Evolutionary conservation across 2,797 vertebrate genomes (phyloP).

Genomic region (Sebastes hubbsi): DNA sequence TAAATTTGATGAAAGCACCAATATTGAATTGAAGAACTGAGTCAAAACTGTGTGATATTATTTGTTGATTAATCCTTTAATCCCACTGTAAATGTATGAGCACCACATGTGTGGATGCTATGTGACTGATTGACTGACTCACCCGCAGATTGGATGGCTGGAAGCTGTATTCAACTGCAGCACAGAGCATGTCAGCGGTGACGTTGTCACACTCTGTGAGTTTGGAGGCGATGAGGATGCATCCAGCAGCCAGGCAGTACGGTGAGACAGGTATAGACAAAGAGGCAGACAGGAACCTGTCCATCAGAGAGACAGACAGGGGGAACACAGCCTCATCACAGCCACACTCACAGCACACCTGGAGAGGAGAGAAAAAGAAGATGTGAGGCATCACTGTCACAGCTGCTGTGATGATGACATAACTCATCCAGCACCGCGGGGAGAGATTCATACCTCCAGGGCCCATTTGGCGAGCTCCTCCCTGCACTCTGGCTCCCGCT

Average conservation of each 20-base stretch:
- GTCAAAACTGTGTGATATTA: too few relatives aligned
- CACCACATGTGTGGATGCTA: not conserved
- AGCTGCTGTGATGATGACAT: not conserved
- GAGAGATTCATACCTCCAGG: constrained; percentile 76
- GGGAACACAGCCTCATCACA: constrained; percentile 83
- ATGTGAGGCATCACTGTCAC: not conserved
- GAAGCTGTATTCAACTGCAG: constrained; percentile 78
- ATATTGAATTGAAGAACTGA: not conserved
- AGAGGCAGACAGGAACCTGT: constrained; percentile 77
- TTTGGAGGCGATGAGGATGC: constrained; percentile 84
- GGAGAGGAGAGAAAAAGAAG: not conserved
- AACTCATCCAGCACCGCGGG: not conserved
- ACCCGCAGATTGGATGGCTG: constrained; percentile 73
- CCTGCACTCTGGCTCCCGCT: constrained; percentile 77
- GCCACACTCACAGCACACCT: constrained; percentile 82
- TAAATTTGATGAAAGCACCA: not conserved
- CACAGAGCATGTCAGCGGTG: constrained; percentile 72
- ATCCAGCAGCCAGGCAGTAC: constrained; percentile 77
- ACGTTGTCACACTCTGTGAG: constrained; percentile 79
- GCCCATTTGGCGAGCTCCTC: constrained; percentile 83
- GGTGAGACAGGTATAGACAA: constrained; percentile 72
- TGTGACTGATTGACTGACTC: constrained; percentile 29
- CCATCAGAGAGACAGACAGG: constrained; percentile 80
- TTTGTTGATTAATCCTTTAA: too few relatives aligned
- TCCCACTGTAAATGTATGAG: too few relatives aligned